Evolutionary conservation across 1,140 invertebrate genomes (phyloP), one percentile per base, ranked within the genome.

Genomic region (Plodia interpunctella): DNA sequence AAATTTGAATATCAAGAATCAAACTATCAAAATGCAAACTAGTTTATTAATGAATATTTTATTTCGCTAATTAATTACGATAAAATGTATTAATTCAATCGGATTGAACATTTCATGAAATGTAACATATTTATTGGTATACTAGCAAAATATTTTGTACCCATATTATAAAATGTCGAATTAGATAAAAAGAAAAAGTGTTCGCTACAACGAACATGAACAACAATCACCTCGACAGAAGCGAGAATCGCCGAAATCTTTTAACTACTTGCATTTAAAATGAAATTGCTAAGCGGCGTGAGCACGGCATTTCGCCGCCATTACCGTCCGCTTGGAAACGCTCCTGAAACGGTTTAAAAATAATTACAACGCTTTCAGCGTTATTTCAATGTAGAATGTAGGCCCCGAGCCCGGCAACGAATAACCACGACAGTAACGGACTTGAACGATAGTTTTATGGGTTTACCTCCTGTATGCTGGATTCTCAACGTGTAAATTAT

Each of bases 361-460:
- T 70, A 65, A 70, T 70, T 64, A 66, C 60, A 64, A 56, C 59
- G 62, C 65, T 70, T 68, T 66, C 60, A 66, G 62, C 64, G 53
- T 62, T 68, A 65, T 67, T 69, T 70, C 57, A 63, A 61, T 65
- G 63, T 62, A 60, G 62, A 53, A 8, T n/a, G n/a, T n/a, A n/a
- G n/a, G 9, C 18, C 20, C 15, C 57, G 57, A 52, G 58, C 49
- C 32, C 20, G 10, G 19, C 18, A 54, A 54, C 32, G 50, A 49
- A 54, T 49, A 25, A 49, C 17, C 13, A n/a, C 44, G 38, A n/a
- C 44, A 2, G n/a, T 51, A 58, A 58, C 51, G 56, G 56, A 35
- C 38, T 44, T 44, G 1, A 44, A 44, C 38, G 38, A 2, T 44
- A 44, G 38, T 15, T 44, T n/a, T 17, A 17, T n/a, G 38, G 38